These are phyloP conservation scores for Mus caroli DNA, from an alignment of 2,797 vertebrate species.

Conservation along the genomic window DNA sequence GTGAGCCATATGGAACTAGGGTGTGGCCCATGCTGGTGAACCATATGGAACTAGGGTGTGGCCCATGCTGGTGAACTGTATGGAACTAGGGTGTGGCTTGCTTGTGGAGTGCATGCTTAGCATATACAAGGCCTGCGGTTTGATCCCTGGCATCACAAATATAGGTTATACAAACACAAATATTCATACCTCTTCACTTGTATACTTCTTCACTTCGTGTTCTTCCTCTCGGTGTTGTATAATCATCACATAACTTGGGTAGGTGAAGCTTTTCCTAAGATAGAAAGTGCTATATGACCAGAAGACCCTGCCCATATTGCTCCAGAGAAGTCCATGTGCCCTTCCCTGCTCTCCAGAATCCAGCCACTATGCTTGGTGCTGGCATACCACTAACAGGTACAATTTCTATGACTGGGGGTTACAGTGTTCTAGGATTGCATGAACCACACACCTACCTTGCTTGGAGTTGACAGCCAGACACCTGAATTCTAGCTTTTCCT, in stretches of 20 bases:
- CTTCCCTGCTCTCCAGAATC: not conserved
- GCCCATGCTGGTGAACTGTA: not conserved
- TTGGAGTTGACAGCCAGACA: not conserved
- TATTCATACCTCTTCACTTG: not conserved
- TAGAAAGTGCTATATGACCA: not conserved
- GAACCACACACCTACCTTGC: not conserved
- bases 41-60: not conserved
- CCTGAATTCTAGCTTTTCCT: slow-evolving; percentile 24
- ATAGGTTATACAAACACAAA: too few species aligned
- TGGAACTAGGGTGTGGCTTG: not conserved
- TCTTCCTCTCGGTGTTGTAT: not conserved
- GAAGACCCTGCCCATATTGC: not conserved
- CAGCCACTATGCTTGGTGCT: not conserved
- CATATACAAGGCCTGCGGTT: not conserved
- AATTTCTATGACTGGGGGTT: not conserved
- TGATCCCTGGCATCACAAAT: not conserved
- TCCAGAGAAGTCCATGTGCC: not conserved
- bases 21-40: not conserved
- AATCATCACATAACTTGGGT: not conserved
- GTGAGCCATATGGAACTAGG: not conserved
- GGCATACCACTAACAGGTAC: too few species aligned
- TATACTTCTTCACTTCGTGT: not conserved
- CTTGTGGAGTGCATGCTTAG: not conserved
- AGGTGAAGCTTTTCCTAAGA: not conserved
- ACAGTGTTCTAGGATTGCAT: not conserved